These are phyloP conservation scores for Dicrostonyx torquatus DNA, from an alignment of 2,797 vertebrate species.

Conservation along the genomic window DNA sequence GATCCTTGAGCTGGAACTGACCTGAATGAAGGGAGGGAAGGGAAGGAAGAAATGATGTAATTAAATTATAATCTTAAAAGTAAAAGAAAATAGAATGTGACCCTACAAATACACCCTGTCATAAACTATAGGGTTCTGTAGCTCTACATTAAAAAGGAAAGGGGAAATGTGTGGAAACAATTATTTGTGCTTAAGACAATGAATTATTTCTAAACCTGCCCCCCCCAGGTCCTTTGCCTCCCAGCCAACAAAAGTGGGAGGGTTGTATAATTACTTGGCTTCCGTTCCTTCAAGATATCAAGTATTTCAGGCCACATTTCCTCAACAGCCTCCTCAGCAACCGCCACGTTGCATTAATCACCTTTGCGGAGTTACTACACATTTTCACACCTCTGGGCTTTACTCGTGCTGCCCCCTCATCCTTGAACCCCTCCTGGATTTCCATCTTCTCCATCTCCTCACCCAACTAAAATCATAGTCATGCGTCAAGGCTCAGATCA, in stretches of 20 bases:
- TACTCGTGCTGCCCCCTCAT: neutral
- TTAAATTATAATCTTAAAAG: neutral
- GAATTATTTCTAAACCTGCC: constrained; percentile 27
- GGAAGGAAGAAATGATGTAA: neutral
- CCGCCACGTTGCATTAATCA: neutral
- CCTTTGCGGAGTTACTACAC: constrained; percentile 28
- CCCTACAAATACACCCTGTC: neutral
- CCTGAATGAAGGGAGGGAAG: neutral
- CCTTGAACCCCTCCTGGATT: neutral
- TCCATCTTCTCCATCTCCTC: neutral
- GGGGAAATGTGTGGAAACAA: constrained; percentile 19
- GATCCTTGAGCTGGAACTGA: neutral
- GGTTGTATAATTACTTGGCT: constrained; percentile 38
- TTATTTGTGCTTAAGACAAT: constrained; percentile 36
- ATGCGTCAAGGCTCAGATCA: constrained; percentile 9
- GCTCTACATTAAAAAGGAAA: constrained; percentile 3
- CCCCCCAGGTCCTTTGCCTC: neutral
- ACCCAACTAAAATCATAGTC: constrained; percentile 50
- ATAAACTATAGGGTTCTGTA: neutral
- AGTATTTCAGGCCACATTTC: constrained; percentile 45
- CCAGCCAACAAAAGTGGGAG: constrained; percentile 28
- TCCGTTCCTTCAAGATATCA: constrained; percentile 31
- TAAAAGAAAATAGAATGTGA: neutral
- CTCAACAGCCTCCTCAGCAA: constrained; percentile 29
- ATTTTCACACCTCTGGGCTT: constrained; percentile 13